Evolutionary conservation across 2,797 vertebrate genomes (phyloP), one percentile per base, ranked within the genome.

Genomic region (Sphenodon punctatus): DNA sequence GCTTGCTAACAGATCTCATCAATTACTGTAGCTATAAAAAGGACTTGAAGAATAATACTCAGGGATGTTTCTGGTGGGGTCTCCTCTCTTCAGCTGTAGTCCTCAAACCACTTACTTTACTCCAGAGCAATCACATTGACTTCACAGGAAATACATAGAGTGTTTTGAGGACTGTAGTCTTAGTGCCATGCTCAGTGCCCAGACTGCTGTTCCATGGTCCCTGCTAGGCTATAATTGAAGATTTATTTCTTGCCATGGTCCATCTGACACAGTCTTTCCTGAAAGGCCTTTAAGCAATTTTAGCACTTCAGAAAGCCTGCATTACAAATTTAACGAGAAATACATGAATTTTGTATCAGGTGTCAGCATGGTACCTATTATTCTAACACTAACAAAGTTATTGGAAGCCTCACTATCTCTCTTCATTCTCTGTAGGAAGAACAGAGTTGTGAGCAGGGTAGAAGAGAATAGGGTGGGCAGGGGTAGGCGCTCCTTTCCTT

Each of bases 241-340:
- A 77, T 27, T 49, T 67, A 73, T 51, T 75, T 34, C 17, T 25
- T 56, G 42, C 25, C 55, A 61, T 12, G 55, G 32, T 61, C 80
- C 61, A 64, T 70, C 30, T 58, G 42, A 82, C 42, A 43, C 3
- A 83, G 36, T 30, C 8, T 85, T 89, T 80, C 42, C 65, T 38
- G 17, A 27, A 66, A 72, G 64, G 67, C 19, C 13, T 67, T 87
- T 36, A 73, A 78, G 36, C 55, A 49, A 34, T 51, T 86, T 82
- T 69, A 78, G 36, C 17, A 67, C 25, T 67, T 92, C 6, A 84
- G 74, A 86, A 79, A 88, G 59, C 22, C 30, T 82, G 1, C 58
- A 70, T 67, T 92, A 86, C 58, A 75, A 67, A 85, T 64, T 22
- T 63, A 43, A 59, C n/a, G 55, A 86, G 78, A 51, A 67, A 84